phyloP scores from a whole-genome alignment of 1,140 invertebrate species.

The Chrysoperla carnea region DNA sequence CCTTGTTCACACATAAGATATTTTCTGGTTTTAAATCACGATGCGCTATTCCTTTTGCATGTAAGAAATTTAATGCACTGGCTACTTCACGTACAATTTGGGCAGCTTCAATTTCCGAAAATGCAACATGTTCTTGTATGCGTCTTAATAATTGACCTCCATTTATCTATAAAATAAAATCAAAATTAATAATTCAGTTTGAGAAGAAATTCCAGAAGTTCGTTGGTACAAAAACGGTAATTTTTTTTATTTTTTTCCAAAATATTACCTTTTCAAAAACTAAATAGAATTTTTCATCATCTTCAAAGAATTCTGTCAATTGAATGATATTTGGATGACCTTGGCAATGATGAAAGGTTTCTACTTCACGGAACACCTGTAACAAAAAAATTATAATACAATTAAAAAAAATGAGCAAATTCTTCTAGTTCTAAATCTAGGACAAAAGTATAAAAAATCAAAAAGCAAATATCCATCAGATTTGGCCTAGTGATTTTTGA shows the following conservation, averaged over 20 bases:
- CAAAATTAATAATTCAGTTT: slow-evolving; percentile 1
- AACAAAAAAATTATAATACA: background rate
- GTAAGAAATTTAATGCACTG: slow-evolving; percentile 83
- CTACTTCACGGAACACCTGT: slow-evolving; percentile 87
- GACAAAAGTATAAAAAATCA: too few species aligned
- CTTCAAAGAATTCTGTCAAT: slow-evolving; percentile 93
- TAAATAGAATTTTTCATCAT: slow-evolving; percentile 90
- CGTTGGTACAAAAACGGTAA: too few species aligned
- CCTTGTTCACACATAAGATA: slow-evolving; percentile 80
- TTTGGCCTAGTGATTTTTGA: too few species aligned
- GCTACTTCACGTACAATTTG: slow-evolving; percentile 87
- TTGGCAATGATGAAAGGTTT: slow-evolving; percentile 95
- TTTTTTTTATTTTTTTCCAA: background rate
- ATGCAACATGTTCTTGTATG: slow-evolving; percentile 82
- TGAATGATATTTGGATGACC: slow-evolving; percentile 95
- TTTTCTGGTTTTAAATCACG: slow-evolving; percentile 94
- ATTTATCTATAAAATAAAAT: slow-evolving; percentile 40
- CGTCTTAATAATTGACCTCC: slow-evolving; percentile 80
- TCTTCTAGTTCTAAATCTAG: too few species aligned
- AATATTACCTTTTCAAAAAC: slow-evolving; percentile 80
- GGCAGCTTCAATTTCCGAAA: slow-evolving; percentile 89
- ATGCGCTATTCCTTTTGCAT: slow-evolving; percentile 87
- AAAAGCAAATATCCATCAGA: too few species aligned
- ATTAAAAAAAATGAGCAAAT: background rate
- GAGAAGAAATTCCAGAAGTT: too few species aligned